Conservation (phyloP, 2,113 vertebrate species). For the Amphilophus citrinellus region DNA sequence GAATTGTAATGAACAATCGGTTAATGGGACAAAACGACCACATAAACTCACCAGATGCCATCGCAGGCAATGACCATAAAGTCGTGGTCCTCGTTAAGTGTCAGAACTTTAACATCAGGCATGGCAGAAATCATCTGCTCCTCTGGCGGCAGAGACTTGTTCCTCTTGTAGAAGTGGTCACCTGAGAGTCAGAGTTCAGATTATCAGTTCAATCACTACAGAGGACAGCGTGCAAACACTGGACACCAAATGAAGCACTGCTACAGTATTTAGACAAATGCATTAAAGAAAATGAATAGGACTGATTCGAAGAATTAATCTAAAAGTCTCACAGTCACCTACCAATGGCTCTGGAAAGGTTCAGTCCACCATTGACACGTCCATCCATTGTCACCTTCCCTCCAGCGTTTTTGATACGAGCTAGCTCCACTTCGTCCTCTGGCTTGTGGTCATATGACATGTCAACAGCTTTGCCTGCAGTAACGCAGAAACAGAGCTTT, state of each 20-base stretch:
- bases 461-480: conserved; percentile 89
- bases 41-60: conserved; percentile 90
- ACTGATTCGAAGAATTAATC: neutral
- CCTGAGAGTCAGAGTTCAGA: conserved; percentile 76
- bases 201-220: neutral
- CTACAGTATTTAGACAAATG: neutral
- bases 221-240: neutral
- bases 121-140: conserved; percentile 99
- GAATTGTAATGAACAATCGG: neutral
- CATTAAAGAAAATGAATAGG: neutral
- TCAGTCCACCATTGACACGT: conserved; percentile 95
- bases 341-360: conserved; percentile 98
- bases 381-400: conserved; percentile 99
- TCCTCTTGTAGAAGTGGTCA: conserved; percentile 98
- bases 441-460: conserved; percentile 99
- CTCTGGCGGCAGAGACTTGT: conserved; percentile 92
- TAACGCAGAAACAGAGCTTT: neutral
- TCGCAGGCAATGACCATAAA: conserved; percentile 99
- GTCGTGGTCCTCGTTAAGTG: conserved; percentile 93
- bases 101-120: conserved; percentile 95
- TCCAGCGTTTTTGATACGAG: conserved; percentile 96
- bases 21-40: neutral
- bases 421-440: conserved; percentile 94
- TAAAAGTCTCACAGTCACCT: neutral
- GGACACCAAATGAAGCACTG: neutral